phyloP scores from a whole-genome alignment of 2,888 invertebrate species.

The Caenorhabditis sp. region DNA sequence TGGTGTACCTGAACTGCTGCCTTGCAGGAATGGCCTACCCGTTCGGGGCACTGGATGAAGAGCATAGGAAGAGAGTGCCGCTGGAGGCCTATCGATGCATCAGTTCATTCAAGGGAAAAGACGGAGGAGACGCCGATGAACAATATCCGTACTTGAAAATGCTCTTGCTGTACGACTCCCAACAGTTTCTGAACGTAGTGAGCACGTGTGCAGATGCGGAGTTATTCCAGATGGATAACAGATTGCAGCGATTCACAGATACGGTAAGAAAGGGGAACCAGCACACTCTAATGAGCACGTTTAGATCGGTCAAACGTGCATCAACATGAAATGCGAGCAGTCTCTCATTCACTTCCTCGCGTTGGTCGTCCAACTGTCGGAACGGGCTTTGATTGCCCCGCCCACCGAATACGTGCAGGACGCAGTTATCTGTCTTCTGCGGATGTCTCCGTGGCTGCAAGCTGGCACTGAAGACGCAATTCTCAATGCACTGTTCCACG shows the following conservation, averaged over 20 bases:
- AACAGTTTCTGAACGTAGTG: conserved; percentile 81
- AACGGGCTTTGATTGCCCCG: conserved; percentile 43
- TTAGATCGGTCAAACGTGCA: conserved; percentile 58
- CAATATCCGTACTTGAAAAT: conserved; percentile 81
- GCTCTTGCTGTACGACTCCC: conserved; percentile 87
- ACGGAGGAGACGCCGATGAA: conserved; percentile 41
- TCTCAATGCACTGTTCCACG: conserved; percentile 29
- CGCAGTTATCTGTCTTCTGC: conserved; percentile 41
- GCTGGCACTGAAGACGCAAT: conserved; percentile 44
- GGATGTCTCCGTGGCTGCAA: conserved; percentile 37
- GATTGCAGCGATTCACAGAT: conserved; percentile 64
- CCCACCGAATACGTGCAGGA: conserved; percentile 59
- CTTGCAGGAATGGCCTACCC: conserved; percentile 90
- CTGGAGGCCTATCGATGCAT: conserved; percentile 70
- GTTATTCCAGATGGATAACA: conserved; percentile 63
- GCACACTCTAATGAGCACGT: background rate
- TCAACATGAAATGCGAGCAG: conserved; percentile 38
- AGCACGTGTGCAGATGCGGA: conserved; percentile 72
- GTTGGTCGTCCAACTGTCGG: conserved; percentile 52
- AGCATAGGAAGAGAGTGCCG: conserved; percentile 64
- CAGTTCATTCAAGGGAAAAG: conserved; percentile 59
- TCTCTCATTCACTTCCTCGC: conserved; percentile 54
- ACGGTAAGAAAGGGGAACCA: conserved; percentile 34
- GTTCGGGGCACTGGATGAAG: conserved; percentile 81
- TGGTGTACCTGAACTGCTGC: conserved; percentile 89